Base-by-base conservation (phyloP, 2,113 vertebrate species). In the Aptenodytes patagonicus region DNA sequence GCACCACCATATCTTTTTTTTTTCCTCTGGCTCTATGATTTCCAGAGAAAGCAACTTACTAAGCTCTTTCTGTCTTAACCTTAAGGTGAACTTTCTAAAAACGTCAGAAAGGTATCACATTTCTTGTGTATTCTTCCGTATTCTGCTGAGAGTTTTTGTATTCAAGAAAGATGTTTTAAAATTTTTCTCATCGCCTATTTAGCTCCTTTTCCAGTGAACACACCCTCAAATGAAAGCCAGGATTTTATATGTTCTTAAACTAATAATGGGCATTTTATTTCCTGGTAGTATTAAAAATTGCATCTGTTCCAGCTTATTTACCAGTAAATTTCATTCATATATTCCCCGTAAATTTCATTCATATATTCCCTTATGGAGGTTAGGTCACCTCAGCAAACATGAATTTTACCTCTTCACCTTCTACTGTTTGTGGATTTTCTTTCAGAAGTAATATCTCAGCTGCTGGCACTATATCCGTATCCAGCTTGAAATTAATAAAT, bases 401-500 rank as follows among this genome's bases (percentile, higher is more conserved):
- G 11, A 81, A 68, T 84, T 87, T 89, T 94, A 92, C 93, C 76
- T 89, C 65, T 83, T 92, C 80, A 89, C 72, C 69, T 91, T 87
- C 68, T 91, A 46, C 29, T 46, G 6, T 95, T 66, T 31, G 72
- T 71, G 83, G 72, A 94, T 95, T 95, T 95, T 92, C 83, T 90
- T 89, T 91, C 71, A 91, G 34, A 86, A 69, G 60, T 47, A 89
- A 38, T 92, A 86, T 75, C 69, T 92, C 89, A 21, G 42, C 58
- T 95, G 22, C 72, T 62, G 29, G 58, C 60, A 46, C 62, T 44
- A 46, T 83, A 81, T 42, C 70, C 8, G 2, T 80, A 95, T 90
- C 49, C 93, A 90, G 80, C 55, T 78, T 89, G 83, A 95, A 95
- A 96, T 86, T 77, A 89, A 95, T 91, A 95, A 89, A 87, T 75